These are phyloP conservation scores for Sycophila sp. DNA, from an alignment of 1,140 invertebrate species.

Conservation along the genomic window DNA sequence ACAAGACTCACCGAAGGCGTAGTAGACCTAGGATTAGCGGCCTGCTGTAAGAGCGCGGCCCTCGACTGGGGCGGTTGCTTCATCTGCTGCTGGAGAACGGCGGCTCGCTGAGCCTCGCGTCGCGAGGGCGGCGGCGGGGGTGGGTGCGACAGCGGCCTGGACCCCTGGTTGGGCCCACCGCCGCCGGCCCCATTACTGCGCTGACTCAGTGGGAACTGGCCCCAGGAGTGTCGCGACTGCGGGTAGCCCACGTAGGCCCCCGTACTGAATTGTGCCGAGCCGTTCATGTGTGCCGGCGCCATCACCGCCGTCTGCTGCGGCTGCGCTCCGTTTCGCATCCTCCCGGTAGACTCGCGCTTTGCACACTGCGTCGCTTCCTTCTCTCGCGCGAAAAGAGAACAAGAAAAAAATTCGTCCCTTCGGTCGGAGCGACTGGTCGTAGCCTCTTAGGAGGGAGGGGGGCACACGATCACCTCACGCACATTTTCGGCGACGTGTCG, in stretches of 20 bases:
- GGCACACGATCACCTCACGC: conserved; percentile 17
- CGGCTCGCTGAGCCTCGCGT: conserved; percentile 50
- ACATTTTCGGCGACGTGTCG: conserved; percentile 7
- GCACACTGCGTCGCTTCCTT: background rate
- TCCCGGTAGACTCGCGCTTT: conserved; percentile 25
- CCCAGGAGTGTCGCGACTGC: conserved; percentile 59
- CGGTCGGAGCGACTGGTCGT: background rate
- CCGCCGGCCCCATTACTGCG: conserved; percentile 47
- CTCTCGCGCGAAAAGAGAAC: no score
- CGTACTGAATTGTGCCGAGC: conserved; percentile 62
- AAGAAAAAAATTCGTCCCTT: no score
- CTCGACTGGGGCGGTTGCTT: conserved; percentile 42
- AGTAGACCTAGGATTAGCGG: conserved; percentile 46
- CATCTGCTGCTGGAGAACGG: conserved; percentile 35
- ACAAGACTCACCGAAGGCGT: conserved; percentile 61
- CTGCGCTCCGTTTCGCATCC: conserved; percentile 63
- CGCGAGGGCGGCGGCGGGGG: conserved; percentile 55
- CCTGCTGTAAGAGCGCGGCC: conserved; percentile 49
- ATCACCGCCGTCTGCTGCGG: conserved; percentile 61
- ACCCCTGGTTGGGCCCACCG: conserved; percentile 45
- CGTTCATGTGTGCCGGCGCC: conserved; percentile 62
- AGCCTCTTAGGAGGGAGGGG: no score
- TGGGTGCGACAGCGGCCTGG: conserved; percentile 59
- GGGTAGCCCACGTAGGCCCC: conserved; percentile 61
- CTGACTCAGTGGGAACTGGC: conserved; percentile 48